Conservation (phyloP, 2,888 invertebrate genomes). For the Anarsia innoxiella region DNA sequence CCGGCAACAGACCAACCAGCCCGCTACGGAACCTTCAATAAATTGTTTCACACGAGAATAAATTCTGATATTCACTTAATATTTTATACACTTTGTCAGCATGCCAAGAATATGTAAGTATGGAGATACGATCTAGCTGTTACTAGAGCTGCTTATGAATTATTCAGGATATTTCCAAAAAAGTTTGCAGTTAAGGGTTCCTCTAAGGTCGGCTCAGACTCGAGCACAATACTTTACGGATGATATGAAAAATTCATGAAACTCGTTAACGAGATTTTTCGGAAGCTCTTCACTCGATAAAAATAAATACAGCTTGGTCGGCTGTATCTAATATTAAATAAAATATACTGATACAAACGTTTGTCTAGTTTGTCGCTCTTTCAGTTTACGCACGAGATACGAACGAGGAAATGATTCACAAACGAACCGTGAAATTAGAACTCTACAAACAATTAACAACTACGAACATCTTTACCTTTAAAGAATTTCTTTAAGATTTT, state of each 20-base stretch:
- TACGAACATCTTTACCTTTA: too few relatives aligned
- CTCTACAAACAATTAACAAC: too few relatives aligned
- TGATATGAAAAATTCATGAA: constrained; percentile 15
- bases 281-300: neutral
- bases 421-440: too few relatives aligned
- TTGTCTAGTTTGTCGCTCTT: too few relatives aligned
- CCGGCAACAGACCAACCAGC: too few relatives aligned
- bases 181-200: constrained; percentile 10
- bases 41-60: constrained; percentile 1
- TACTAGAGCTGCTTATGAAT: constrained; percentile 8
- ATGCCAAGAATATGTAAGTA: constrained; percentile 9
- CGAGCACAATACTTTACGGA: constrained; percentile 10
- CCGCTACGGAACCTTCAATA: constrained; percentile 3
- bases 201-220: constrained; percentile 5
- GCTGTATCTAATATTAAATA: too few relatives aligned
- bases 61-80: constrained; percentile 9
- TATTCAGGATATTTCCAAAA: constrained; percentile 13
- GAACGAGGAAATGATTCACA: too few relatives aligned
- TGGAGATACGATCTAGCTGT: constrained; percentile 5
- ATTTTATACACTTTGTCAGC: constrained; percentile 9
- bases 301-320: neutral
- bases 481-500: too few relatives aligned
- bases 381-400: too few relatives aligned
- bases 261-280: constrained; percentile 13
- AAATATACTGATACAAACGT: too few relatives aligned